These are phyloP conservation scores for Coracopsis vasa DNA, from an alignment of 2,113 vertebrate genomes.

Conservation along the genomic window DNA sequence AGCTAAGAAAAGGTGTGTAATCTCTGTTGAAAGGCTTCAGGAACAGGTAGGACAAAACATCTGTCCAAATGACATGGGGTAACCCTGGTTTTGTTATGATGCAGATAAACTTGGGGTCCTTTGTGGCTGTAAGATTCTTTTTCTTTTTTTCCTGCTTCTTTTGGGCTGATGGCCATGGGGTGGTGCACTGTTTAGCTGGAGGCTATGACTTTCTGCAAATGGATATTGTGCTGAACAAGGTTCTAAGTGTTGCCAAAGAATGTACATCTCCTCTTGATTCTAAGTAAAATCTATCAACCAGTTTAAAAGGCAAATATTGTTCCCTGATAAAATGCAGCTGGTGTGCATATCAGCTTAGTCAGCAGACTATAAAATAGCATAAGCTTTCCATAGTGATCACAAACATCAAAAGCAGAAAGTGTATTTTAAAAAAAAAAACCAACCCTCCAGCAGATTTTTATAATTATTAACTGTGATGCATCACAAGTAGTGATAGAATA, in stretches of 20 bases:
- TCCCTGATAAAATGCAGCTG: constrained; percentile 41
- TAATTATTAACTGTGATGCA: constrained; percentile 25
- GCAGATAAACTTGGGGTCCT: background rate
- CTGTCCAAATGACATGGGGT: background rate
- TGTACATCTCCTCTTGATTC: background rate
- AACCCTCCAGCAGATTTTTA: background rate
- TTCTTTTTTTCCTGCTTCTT: background rate
- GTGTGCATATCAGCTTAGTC: constrained; percentile 39
- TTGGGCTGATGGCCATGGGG: background rate
- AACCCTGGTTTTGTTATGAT: background rate
- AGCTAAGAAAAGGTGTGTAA: background rate
- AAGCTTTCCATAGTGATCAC: constrained; percentile 8
- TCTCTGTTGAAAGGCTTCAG: background rate
- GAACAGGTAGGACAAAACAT: background rate
- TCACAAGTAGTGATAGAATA: background rate
- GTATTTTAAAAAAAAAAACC: background rate
- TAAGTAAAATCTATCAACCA: background rate
- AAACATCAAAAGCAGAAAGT: constrained; percentile 40
- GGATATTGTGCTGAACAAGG: constrained; percentile 1
- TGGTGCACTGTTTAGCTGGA: background rate
- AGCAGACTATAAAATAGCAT: constrained; percentile 34
- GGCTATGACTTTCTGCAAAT: background rate
- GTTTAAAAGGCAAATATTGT: constrained; percentile 40
- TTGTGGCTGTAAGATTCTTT: background rate
- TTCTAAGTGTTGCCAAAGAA: constrained; percentile 16